These are phyloP conservation scores for Synergus umbraculus DNA, from an alignment of 2,888 invertebrate genomes.

Conservation along the genomic window DNA sequence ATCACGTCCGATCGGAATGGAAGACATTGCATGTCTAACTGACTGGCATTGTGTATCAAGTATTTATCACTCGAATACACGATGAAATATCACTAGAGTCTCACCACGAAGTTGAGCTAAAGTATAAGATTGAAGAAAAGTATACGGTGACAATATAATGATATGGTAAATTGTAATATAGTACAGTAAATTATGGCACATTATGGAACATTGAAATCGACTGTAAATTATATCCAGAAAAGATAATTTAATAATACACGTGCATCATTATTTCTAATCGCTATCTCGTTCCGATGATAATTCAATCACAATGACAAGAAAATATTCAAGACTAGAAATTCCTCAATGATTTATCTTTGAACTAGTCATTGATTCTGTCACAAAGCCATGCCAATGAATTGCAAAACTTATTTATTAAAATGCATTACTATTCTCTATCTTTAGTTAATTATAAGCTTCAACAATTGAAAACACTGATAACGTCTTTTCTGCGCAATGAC, in stretches of 20 bases:
- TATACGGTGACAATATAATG: background rate
- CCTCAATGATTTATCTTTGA: constrained; percentile 12
- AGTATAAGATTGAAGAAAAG: background rate
- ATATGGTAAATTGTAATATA: constrained; percentile 1
- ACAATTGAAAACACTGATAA: background rate
- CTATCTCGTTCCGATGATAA: constrained; percentile 17
- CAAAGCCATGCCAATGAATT: background rate
- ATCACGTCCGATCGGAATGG: constrained; percentile 14
- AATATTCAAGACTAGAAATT: constrained; percentile 4
- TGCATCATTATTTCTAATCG: background rate
- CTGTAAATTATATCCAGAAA: constrained; percentile 3
- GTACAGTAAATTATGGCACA: background rate
- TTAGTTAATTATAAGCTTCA: background rate
- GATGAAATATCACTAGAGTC: constrained; percentile 10
- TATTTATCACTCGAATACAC: constrained; percentile 24
- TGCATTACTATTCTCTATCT: background rate
- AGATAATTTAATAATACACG: constrained; percentile 1
- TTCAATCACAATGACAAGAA: background rate
- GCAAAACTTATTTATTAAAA: background rate
- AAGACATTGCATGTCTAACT: constrained; percentile 6
- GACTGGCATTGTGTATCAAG: background rate
- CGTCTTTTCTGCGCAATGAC: background rate
- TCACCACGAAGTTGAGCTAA: background rate
- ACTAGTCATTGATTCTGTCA: background rate
- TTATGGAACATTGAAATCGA: background rate